These are phyloP conservation scores for Daktulosphaira vitifoliae DNA, from an alignment of 1,140 invertebrate species.

Conservation along the genomic window DNA sequence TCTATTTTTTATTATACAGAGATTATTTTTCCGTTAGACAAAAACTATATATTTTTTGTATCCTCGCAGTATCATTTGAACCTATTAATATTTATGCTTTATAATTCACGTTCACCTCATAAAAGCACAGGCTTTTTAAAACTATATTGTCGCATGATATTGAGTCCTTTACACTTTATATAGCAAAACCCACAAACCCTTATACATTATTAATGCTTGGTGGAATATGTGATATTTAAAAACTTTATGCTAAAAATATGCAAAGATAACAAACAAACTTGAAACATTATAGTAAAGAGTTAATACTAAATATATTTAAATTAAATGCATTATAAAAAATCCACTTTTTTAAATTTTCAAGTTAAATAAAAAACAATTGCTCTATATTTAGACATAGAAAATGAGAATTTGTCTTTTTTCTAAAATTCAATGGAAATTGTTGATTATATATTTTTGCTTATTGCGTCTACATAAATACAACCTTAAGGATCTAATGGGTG, in stretches of 20 bases:
- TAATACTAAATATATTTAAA: no score
- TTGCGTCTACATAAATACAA: no score
- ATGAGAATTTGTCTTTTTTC: no score
- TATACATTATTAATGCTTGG: conserved; percentile 21
- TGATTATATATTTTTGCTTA: no score
- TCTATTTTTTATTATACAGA: background rate
- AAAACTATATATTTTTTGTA: background rate
- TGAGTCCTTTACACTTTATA: conserved; percentile 8
- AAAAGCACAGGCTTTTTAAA: conserved; percentile 28
- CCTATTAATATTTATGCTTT: conserved; percentile 31
- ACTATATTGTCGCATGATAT: conserved; percentile 5
- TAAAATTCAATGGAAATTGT: no score
- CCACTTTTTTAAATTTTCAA: no score
- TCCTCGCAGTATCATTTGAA: conserved; percentile 3
- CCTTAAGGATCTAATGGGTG: no score
- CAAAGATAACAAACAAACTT: no score
- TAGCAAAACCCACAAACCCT: conserved; percentile 8
- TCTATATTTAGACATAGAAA: no score
- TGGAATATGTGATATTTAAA: conserved; percentile 20
- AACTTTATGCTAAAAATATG: background rate
- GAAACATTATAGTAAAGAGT: no score
- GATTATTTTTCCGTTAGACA: conserved; percentile 16
- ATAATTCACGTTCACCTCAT: conserved; percentile 20
- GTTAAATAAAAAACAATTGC: no score
- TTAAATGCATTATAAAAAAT: no score